Evolutionary conservation across 2,797 vertebrate species (phyloP), one percentile per base, ranked within the genome.

Genomic region (Helicolenus hilgendorfi): DNA sequence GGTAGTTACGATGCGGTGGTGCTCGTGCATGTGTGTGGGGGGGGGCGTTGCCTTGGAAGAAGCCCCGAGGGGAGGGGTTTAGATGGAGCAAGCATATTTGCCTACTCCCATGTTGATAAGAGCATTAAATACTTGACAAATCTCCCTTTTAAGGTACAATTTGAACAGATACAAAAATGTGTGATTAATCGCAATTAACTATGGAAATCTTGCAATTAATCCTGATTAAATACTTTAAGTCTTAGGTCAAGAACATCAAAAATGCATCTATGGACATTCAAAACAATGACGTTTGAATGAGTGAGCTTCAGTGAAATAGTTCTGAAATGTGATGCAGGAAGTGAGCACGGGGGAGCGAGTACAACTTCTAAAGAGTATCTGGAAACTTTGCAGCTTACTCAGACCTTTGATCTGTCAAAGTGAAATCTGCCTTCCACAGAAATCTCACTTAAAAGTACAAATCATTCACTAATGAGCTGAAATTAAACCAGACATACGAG

Each of bases 281-380:
- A 65, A 81, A 81, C 49, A 83, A 78, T 84, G 31, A 74, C 6
- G 18, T 41, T 29, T 73, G 41, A 72, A 55, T 62, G 55, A 83
- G 71, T 53, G 45, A 65, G 20, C 31, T 35, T 72, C 22, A 76
- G 65, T 65, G 35, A 87, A 77, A 81, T 15, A 53, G 22, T 13
- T 88, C 56, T 86, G 45, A 89, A 86, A 77, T 64, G 56, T 65
- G 69, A 81, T 67, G 49, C 89, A 95, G 92, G 93, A 94, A 93
- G 76, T 84, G 83, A 75, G 53, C 64, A 84, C n/a, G 81, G 78
- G 85, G 77, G 75, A 78, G 77, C 3, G 18, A 70, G 86, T 72
- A 26, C 31, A 55, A 81, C 81, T 79, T 91, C 84, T 86, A 41
- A 88, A 93, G 83, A 75, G 24, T 63, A 77, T 62, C 72, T 90